A percentile compares a stretch with the other conserved stretches of the same genome.
Conservation (phyloP, 1,140 invertebrate genomes). For the Ostrea edulis region DNA sequence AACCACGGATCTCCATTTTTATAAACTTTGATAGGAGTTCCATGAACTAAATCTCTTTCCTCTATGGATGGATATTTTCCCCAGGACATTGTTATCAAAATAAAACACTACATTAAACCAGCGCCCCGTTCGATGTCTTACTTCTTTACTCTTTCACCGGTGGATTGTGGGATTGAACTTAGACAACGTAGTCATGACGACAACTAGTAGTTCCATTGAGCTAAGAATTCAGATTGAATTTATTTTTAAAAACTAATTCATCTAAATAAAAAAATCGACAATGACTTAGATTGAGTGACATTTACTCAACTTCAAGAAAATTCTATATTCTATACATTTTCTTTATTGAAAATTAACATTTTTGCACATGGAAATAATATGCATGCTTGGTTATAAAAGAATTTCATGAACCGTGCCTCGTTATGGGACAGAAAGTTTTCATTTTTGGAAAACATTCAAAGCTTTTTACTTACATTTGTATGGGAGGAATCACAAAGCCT, state of each 20-base stretch:
- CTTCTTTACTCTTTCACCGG: not conserved
- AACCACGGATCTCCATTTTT: constrained; percentile 45
- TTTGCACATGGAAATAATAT: constrained; percentile 4
- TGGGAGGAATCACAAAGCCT: not conserved
- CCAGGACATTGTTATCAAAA: constrained; percentile 20
- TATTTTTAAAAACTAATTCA: not conserved
- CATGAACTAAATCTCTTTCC: constrained; percentile 10
- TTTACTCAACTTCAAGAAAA: constrained; percentile 8
- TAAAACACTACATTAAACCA: constrained; percentile 8
- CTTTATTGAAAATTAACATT: not conserved
- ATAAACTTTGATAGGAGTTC: constrained; percentile 39
- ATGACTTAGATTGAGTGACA: constrained; percentile 2
- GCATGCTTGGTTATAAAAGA: constrained; percentile 28
- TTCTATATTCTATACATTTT: not conserved
- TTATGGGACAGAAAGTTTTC: constrained; percentile 14
- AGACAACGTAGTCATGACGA: constrained; percentile 11
- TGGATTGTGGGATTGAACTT: constrained; percentile 2
- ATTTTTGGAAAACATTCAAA: not conserved
- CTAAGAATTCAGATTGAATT: constrained; percentile 22
- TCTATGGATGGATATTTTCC: constrained; percentile 44
- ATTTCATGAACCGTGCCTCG: constrained; percentile 10
- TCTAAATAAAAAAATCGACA: not conserved
- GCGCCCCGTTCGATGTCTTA: not conserved
- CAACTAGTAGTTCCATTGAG: constrained; percentile 27
- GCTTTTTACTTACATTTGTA: constrained; percentile 7